A percentile compares a stretch with the other conserved stretches of the same genome.
Evolutionary conservation across 1,140 invertebrate species (phyloP).

Genomic region (Drosophila lini): DNA sequence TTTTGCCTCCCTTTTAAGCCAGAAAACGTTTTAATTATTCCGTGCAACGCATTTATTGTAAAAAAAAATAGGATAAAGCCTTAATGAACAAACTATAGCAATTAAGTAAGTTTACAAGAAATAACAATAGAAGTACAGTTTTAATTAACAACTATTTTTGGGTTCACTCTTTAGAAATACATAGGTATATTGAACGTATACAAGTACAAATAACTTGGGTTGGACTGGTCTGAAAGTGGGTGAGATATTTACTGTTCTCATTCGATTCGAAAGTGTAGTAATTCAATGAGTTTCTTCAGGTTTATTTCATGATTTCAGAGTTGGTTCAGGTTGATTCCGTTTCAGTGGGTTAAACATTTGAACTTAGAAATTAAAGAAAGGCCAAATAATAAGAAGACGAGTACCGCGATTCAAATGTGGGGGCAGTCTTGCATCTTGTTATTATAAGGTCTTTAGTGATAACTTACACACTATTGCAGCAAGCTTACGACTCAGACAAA

Average conservation of each 20-base stretch:
- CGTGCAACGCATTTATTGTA: constrained; percentile 67
- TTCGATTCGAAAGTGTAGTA: constrained; percentile 22
- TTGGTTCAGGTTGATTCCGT: constrained; percentile 5
- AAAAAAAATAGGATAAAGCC: constrained; percentile 38
- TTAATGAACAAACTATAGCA: constrained; percentile 41
- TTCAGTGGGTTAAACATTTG: constrained; percentile 29
- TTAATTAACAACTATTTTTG: constrained; percentile 72
- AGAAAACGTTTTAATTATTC: constrained; percentile 24
- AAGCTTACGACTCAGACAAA: constrained; percentile 55
- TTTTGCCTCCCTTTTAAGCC: constrained; percentile 13
- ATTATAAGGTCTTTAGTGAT: not conserved
- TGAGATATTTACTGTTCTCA: constrained; percentile 44
- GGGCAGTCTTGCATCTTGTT: not conserved
- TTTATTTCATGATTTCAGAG: constrained; percentile 30
- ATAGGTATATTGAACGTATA: constrained; percentile 50
- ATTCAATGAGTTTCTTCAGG: constrained; percentile 34
- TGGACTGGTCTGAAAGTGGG: constrained; percentile 10
- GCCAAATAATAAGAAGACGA: not conserved
- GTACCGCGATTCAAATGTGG: not conserved
- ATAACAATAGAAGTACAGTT: constrained; percentile 42
- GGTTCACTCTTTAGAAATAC: constrained; percentile 51
- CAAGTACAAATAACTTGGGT: constrained; percentile 26
- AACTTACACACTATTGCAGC: constrained; percentile 45
- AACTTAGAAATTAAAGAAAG: constrained; percentile 7
- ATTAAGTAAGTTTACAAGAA: constrained; percentile 51